These are phyloP conservation scores for Mesocricetus auratus DNA, from an alignment of 2,113 vertebrate genomes.

Conservation along the genomic window DNA sequence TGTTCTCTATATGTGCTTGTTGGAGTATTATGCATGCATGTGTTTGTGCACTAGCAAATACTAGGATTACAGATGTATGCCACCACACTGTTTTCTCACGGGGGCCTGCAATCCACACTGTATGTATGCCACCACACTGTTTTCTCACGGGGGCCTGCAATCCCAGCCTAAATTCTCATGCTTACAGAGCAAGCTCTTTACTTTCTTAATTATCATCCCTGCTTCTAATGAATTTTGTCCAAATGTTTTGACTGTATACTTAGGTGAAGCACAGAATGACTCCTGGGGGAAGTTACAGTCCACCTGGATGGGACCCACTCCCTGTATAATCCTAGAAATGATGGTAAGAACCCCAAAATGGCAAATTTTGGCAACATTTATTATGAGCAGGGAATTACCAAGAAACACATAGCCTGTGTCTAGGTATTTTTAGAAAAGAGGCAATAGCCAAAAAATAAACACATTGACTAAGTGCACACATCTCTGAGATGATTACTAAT, in stretches of 20 bases:
- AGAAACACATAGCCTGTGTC: not conserved
- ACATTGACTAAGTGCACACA: constrained; percentile 70
- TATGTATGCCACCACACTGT: too few species aligned
- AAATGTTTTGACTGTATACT: constrained; percentile 11
- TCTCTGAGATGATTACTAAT: constrained; percentile 70
- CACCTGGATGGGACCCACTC: not conserved
- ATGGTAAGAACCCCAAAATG: not conserved
- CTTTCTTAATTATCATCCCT: not conserved
- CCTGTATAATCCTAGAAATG: not conserved
- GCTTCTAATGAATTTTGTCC: not conserved
- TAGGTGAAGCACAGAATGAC: not conserved
- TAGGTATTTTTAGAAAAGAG: constrained; percentile 70
- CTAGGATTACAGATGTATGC: too few species aligned
- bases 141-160: too few species aligned
- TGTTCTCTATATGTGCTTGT: not conserved
- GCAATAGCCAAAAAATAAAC: constrained; percentile 72
- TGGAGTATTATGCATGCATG: not conserved
- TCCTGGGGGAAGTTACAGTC: not conserved
- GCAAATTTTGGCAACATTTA: not conserved
- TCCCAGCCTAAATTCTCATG: not conserved
- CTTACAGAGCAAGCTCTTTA: not conserved
- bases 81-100: too few species aligned
- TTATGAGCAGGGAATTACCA: not conserved
- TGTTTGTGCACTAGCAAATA: not conserved
- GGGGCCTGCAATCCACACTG: too few species aligned